phyloP scores from a whole-genome alignment of 2,113 vertebrate genomes.

The Ictidomys tridecemlineatus region DNA sequence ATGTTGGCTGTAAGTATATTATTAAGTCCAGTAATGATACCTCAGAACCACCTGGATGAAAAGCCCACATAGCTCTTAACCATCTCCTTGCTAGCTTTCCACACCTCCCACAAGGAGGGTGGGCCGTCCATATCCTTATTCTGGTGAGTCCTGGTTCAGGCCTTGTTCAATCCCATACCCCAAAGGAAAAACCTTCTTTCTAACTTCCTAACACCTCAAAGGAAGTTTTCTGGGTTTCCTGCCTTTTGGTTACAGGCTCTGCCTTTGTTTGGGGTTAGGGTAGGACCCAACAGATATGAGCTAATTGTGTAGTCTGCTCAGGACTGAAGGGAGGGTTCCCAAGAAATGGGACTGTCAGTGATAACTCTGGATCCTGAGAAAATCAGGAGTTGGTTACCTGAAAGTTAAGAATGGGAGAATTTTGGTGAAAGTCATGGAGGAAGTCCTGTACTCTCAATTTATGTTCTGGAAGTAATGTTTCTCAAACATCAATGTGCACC shows the following conservation, averaged over 20 bases:
- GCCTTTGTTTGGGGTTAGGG: not conserved
- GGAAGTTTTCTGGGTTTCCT: not conserved
- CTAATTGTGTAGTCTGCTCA: not conserved
- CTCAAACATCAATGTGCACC: not conserved
- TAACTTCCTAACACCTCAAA: not conserved
- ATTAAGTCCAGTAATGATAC: constrained; percentile 83
- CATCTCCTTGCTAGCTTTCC: constrained; percentile 6
- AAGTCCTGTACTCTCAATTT: not conserved
- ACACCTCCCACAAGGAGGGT: not conserved
- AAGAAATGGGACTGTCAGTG: not conserved
- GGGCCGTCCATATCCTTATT: not conserved
- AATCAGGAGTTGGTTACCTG: not conserved
- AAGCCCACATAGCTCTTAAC: constrained; percentile 55
- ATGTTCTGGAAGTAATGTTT: not conserved
- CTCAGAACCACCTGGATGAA: constrained; percentile 84
- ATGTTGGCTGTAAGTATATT: constrained; percentile 63
- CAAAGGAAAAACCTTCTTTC: constrained; percentile 10
- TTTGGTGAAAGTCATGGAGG: not conserved
- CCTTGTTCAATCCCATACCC: not conserved
- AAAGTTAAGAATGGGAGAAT: not conserved
- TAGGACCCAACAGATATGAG: not conserved
- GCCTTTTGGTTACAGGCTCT: not conserved
- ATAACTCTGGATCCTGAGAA: not conserved
- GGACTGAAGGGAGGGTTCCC: not conserved
- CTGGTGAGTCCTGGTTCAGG: not conserved